Conservation (phyloP, 2,113 vertebrate species). For the Aphyosemion australe region DNA sequence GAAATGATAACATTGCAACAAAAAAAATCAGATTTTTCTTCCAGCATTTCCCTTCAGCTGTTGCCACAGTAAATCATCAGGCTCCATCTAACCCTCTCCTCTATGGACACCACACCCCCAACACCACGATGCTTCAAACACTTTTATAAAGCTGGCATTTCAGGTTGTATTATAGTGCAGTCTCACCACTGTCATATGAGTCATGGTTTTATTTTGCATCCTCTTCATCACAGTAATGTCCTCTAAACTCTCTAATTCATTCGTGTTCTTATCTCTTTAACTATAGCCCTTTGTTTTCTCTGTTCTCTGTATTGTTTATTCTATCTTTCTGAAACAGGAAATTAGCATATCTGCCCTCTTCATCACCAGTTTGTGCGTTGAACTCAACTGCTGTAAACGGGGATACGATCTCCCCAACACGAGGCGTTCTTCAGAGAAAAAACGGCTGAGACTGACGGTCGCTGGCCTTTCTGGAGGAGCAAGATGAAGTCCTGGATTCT, state of each 20-base stretch:
- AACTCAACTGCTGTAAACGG: constrained; percentile 16
- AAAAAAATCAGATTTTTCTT: no score
- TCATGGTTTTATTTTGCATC: not conserved
- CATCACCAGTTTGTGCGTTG: constrained; percentile 23
- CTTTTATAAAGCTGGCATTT: no score
- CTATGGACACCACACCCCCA: no score
- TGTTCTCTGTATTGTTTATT: constrained; percentile 18
- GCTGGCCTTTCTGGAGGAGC: constrained; percentile 47
- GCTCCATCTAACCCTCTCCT: no score
- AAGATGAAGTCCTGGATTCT: constrained; percentile 73
- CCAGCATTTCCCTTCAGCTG: no score
- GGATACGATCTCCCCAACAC: constrained; percentile 38
- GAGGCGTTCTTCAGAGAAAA: constrained; percentile 26
- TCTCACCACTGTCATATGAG: no score
- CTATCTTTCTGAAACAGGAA: not conserved
- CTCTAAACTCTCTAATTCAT: constrained; percentile 21
- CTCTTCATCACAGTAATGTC: constrained; percentile 21
- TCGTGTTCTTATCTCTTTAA: constrained; percentile 25
- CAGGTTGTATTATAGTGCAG: no score
- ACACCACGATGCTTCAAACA: no score
- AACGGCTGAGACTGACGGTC: constrained; percentile 34
- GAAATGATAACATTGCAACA: no score
- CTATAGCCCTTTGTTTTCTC: constrained; percentile 1
- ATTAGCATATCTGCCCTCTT: constrained; percentile 55
- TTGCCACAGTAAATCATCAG: no score